Evolutionary conservation across 2,113 vertebrate species (phyloP).

Genomic region (Donacobius atricapilla): DNA sequence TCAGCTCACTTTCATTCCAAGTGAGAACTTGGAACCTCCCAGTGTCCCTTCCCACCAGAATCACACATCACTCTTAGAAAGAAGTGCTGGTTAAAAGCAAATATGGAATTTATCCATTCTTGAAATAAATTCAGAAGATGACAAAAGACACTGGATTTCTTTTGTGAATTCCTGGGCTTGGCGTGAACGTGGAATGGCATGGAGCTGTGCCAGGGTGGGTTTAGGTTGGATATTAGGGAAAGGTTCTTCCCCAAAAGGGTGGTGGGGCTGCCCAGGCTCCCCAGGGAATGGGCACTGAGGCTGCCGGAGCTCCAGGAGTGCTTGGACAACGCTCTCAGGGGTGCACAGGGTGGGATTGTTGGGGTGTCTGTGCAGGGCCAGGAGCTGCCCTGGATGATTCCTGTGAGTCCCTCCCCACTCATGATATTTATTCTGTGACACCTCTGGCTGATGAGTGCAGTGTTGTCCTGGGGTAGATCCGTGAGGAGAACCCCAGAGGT

Average conservation of each 20-base stretch:
- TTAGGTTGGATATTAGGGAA: accelerated
- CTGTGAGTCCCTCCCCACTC: neutral
- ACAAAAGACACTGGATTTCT: neutral
- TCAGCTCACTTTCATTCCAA: neutral
- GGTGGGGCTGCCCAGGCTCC: neutral
- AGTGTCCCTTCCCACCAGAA: neutral
- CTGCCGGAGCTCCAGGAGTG: neutral
- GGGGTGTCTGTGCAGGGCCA: neutral
- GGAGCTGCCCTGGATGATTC: neutral
- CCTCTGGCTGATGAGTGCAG: neutral
- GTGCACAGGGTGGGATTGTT: neutral
- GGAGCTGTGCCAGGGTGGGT: neutral
- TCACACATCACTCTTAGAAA: neutral
- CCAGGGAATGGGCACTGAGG: accelerated
- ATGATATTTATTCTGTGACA: neutral
- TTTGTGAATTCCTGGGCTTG: neutral
- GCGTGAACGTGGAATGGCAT: neutral
- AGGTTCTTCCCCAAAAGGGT: neutral
- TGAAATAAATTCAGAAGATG: neutral
- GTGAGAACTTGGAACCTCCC: neutral
- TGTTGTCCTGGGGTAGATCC: neutral
- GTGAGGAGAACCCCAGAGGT: neutral
- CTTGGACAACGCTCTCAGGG: accelerated
- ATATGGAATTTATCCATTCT: neutral
- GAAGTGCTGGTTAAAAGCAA: neutral